Evolutionary conservation across 2,113 vertebrate species (phyloP).

Genomic region (Uropsilus gracilis): DNA sequence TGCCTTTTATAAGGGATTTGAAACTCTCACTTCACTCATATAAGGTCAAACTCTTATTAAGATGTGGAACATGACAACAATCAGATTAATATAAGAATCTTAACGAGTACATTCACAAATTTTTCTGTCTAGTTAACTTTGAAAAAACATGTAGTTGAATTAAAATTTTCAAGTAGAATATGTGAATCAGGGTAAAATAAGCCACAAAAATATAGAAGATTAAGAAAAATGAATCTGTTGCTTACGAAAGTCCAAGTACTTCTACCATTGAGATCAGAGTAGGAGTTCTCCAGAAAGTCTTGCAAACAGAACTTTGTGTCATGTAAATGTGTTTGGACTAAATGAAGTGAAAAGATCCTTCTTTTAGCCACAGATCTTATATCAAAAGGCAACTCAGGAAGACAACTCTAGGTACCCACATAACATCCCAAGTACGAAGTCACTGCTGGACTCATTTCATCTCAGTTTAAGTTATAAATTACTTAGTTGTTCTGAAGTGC

Average conservation of each 20-base stretch:
- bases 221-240: neutral
- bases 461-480: neutral
- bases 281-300: neutral
- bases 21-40: neutral
- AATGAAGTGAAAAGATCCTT: constrained; percentile 25
- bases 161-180: neutral
- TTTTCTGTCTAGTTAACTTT: neutral
- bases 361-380: neutral
- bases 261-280: neutral
- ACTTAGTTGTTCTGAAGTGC: neutral
- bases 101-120: too few relatives aligned
- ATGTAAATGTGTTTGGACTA: constrained; percentile 28
- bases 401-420: neutral
- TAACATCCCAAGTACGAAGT: neutral
- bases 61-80: neutral
- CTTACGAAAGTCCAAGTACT: neutral
- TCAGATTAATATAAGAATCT: neutral
- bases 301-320: neutral
- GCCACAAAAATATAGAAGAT: neutral
- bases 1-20: neutral
- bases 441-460: neutral
- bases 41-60: neutral
- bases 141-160: neutral
- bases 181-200: neutral
- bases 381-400: neutral